Evolutionary conservation across 2,113 vertebrate species (phyloP), one percentile per base, ranked within the genome.

Genomic region (Bambusicola thoracicus): DNA sequence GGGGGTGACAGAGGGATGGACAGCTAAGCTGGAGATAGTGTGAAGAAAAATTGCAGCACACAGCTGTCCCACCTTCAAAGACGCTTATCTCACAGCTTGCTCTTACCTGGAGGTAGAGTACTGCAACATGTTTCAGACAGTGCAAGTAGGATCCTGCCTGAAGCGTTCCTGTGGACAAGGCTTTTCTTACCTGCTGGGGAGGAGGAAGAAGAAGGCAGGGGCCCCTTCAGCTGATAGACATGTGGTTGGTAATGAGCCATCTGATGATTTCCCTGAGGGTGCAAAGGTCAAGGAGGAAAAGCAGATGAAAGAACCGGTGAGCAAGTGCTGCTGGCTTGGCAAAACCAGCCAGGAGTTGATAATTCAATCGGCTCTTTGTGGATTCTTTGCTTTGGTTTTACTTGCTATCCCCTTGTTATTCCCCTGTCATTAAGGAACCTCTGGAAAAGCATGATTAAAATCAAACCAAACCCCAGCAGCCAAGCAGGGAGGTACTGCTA

Each of bases 311-410:
- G 38, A 85, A 89, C 48, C 27, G 62, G n/a, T 41, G 15, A 96
- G 29, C 53, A 93, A 91, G 44, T 81, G 56, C 34, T 0, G 0
- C 69, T 76, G 74, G 59, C 43, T 89, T 67, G 72, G 72, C 32
- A 91, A 93, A 94, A n/a, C 48, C n/a, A 36, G 53, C 13, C 32
- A 55, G 74, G 40, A 65, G 55, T 3, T 68, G 48, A 25, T 78
- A 77, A 92, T 87, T 44, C 34, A 43, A 49, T 8, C 85, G 34
- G 18, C 3, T 66, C 32, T 90, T 81, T 43, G 43, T 68, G 79
- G 93, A 87, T 89, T 92, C 40, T 84, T 93, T 79, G 32, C 36
- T 78, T 92, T 74, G 43, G 11, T 68, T 89, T 91, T 74, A 84
- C 15, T 61, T 40, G 7, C 32, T 36, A 58, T 51, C 46, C 61